Evolutionary conservation across 1,140 invertebrate genomes (phyloP).

Genomic region (Macrotrachela quadricornifera): DNA sequence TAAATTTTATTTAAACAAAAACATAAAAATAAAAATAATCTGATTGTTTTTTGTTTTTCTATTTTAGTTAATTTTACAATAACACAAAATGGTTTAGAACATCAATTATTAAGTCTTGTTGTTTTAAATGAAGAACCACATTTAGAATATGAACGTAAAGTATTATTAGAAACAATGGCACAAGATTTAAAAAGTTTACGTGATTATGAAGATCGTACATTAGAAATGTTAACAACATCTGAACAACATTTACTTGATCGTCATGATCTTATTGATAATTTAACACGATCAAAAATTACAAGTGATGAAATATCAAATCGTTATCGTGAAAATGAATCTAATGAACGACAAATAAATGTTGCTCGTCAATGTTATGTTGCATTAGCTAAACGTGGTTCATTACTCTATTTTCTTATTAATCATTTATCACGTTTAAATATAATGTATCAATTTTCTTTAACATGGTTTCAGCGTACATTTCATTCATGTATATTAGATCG

Average conservation of each 20-base stretch:
- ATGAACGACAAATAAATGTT: constrained; percentile 22
- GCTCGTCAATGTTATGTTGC: constrained; percentile 24
- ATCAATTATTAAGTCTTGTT: constrained; percentile 26
- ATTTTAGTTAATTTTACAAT: constrained; percentile 31
- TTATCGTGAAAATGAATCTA: constrained; percentile 22
- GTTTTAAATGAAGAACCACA: constrained; percentile 24
- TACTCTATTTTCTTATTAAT: constrained; percentile 29
- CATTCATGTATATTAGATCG: constrained; percentile 18
- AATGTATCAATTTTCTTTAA: constrained; percentile 31
- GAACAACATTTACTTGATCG: constrained; percentile 21
- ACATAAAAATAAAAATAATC: no score
- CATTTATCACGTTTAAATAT: constrained; percentile 25
- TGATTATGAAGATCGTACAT: constrained; percentile 26
- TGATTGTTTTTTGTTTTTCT: no score
- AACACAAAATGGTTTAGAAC: constrained; percentile 26
- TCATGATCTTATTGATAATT: constrained; percentile 22
- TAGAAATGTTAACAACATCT: constrained; percentile 22
- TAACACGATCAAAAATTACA: constrained; percentile 25
- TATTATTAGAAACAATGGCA: constrained; percentile 23
- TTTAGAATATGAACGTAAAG: constrained; percentile 21
- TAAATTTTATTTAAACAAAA: no score
- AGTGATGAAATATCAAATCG: constrained; percentile 21
- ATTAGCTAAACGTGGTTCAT: constrained; percentile 26
- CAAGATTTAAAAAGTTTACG: constrained; percentile 19
- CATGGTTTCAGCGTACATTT: constrained; percentile 28